Evolutionary conservation across 2,888 invertebrate genomes (phyloP), one percentile per base, ranked within the genome.

Genomic region (Leptopilina syphax): DNA sequence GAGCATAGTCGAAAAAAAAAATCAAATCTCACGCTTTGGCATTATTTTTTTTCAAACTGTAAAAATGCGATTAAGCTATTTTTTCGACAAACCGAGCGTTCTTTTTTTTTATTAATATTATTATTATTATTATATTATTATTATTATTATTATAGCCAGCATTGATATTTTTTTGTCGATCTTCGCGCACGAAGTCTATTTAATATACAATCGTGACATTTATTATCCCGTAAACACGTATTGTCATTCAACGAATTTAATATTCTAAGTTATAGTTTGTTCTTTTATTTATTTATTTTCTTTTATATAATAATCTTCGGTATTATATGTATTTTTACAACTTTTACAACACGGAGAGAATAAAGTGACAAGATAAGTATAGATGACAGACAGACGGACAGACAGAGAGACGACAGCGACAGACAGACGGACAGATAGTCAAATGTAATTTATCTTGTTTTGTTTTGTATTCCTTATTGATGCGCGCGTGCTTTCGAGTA

Each of bases 271-370:
- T 73, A 73, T 73, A 73, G 41, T 73, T 73, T 73, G 73, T 57
- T 73, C 57, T 73, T 86, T 81, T 77, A 80, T 76, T 80, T 81
- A 77, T 82, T 83, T 76, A 34, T 83, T 82, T 82, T 83, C 85
- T 84, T 80, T 83, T 84, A 83, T 76, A 82, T 83, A 82, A 79
- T 80, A 84, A 41, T 73, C 73, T 57, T 73, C 73, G 57, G 57
- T 85, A 82, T 82, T 83, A 84, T 84, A 18, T 18, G 18, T 18
- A 84, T 84, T 85, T 84, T 89, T 87, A 89, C 85, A 87, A 88
- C 86, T 87, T 88, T 88, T 90, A 89, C 87, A 91, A 91, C 90
- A 91, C 89, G 89, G 88, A 90, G 89, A 91, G 88, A 90, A 89
- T 89, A 82, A 82, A 82, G 77, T 81, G 79, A 84, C 86, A 84